phyloP scores from a whole-genome alignment of 2,113 vertebrate species.

The Aphyosemion australe region DNA sequence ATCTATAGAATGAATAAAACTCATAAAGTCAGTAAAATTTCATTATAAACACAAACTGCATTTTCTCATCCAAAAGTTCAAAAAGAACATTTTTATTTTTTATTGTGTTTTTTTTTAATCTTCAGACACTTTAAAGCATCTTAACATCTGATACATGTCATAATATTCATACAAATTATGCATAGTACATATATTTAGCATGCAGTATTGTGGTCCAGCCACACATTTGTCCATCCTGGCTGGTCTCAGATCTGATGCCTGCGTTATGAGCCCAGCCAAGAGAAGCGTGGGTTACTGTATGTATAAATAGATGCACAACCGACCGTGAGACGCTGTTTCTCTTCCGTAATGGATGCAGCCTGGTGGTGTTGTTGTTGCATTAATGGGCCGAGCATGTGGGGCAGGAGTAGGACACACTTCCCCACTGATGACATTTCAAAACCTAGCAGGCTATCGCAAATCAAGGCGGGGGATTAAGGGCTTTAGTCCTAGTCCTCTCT shows the following conservation, averaged over 20 bases:
- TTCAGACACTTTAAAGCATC: not conserved
- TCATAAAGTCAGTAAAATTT: too few relatives aligned
- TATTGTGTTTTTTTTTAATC: too few relatives aligned
- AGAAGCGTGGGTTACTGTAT: slow-evolving; percentile 19
- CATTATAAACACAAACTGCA: not conserved
- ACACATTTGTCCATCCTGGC: slow-evolving; percentile 24
- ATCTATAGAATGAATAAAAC: too few relatives aligned
- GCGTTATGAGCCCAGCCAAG: slow-evolving; percentile 15
- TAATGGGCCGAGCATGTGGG: slow-evolving; percentile 38
- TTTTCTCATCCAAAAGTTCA: not conserved
- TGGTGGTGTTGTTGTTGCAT: slow-evolving; percentile 39
- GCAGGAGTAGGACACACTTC: slow-evolving; percentile 48
- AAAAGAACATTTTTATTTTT: not conserved
- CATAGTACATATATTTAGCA: slow-evolving; percentile 35
- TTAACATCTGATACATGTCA: slow-evolving; percentile 1
- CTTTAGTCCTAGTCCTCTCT: slow-evolving; percentile 62
- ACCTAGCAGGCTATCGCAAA: slow-evolving; percentile 68
- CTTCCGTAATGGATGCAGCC: slow-evolving; percentile 15
- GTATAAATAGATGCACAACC: slow-evolving; percentile 30
- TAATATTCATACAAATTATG: slow-evolving; percentile 21
- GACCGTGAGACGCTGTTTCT: slow-evolving; percentile 5
- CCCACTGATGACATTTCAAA: slow-evolving; percentile 68
- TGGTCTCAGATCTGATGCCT: slow-evolving; percentile 20
- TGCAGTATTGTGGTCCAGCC: slow-evolving; percentile 22
- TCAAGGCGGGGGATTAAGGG: slow-evolving; percentile 70